These are phyloP conservation scores for Otocyon megalotis DNA, from an alignment of 2,113 vertebrate genomes.

Conservation along the genomic window DNA sequence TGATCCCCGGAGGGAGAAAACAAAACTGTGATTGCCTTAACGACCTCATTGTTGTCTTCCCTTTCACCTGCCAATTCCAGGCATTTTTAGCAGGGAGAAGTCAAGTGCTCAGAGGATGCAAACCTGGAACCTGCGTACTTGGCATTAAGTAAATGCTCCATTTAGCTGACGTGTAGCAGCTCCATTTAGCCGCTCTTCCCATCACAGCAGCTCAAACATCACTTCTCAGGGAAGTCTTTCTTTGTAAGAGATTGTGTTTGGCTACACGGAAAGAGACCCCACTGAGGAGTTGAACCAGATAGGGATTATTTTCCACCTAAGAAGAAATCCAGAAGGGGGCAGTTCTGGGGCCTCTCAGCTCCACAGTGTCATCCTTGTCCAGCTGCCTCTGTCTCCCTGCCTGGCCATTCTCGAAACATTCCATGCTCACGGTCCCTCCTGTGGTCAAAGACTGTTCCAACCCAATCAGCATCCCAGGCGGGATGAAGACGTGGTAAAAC, in stretches of 20 bases:
- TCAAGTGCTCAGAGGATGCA: neutral
- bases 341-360: neutral
- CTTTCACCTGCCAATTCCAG: neutral
- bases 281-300: neutral
- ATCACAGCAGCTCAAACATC: neutral
- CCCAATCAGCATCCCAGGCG: neutral
- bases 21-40: neutral
- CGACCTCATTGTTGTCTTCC: neutral
- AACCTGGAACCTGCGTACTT: neutral
- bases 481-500: neutral
- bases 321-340: neutral
- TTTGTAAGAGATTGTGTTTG: neutral
- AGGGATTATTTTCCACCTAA: neutral
- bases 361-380: accelerated
- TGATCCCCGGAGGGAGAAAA: neutral
- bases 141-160: neutral
- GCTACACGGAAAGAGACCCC: neutral
- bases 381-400: neutral
- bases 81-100: neutral
- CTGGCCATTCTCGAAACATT: neutral
- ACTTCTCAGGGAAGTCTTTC: neutral
- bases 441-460: neutral
- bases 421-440: neutral
- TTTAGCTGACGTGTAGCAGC: neutral
- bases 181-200: neutral